phyloP scores from a whole-genome alignment of 2,113 vertebrate genomes.

The Chionomys nivalis region DNA sequence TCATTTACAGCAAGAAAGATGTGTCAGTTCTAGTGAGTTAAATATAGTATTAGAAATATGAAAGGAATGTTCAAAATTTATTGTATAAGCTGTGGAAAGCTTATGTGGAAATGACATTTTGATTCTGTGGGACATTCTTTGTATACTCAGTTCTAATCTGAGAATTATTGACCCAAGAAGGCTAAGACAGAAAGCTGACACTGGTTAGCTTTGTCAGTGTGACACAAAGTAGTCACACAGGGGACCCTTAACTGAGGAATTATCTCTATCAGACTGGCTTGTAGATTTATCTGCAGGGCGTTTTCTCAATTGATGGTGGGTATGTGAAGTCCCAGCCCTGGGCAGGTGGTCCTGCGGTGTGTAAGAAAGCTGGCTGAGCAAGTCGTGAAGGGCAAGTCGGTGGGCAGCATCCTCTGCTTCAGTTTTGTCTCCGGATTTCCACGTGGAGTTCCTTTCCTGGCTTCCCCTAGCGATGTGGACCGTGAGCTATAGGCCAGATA shows the following conservation, averaged over 20 bases:
- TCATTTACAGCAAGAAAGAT: not conserved
- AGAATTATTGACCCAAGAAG: not conserved
- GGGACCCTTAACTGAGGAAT: not conserved
- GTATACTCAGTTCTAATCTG: not conserved
- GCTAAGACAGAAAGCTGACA: not conserved
- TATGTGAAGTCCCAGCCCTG: not conserved
- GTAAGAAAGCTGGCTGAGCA: not conserved
- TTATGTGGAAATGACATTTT: not conserved
- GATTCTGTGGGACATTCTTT: not conserved
- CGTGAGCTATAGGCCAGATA: not conserved
- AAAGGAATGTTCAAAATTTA: not conserved
- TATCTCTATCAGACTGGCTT: not conserved
- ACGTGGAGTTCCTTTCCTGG: not conserved
- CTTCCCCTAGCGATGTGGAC: not conserved
- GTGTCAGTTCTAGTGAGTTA: not conserved
- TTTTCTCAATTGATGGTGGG: not conserved
- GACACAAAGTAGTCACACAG: not conserved
- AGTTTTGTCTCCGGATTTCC: not conserved
- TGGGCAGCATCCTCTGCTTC: not conserved
- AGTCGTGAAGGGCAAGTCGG: not conserved
- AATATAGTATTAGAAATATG: not conserved
- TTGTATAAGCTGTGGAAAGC: not conserved
- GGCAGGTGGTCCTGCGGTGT: not conserved
- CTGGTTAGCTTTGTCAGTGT: not conserved
- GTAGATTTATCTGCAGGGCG: not conserved